Conservation (phyloP, 2,113 vertebrate species). For the Canis aureus region DNA sequence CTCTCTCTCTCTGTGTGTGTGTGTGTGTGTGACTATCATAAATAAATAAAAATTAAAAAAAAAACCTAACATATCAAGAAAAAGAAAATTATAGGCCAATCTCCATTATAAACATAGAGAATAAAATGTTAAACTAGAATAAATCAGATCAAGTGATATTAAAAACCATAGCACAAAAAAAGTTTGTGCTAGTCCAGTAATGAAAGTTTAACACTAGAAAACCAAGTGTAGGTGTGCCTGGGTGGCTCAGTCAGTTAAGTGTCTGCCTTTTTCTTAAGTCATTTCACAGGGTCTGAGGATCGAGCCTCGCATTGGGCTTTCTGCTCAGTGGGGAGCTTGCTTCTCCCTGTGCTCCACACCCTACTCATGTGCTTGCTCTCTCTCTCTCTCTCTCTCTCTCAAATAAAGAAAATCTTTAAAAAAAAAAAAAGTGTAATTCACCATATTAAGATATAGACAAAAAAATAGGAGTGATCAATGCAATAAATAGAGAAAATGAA, state of each 20-base stretch:
- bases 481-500: neutral
- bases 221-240: neutral
- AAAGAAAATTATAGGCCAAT: neutral
- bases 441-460: neutral
- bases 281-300: neutral
- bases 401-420: neutral
- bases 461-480: neutral
- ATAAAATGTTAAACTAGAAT: neutral
- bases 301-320: neutral
- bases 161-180: neutral
- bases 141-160: neutral
- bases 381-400: too few relatives aligned
- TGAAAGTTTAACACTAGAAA: slow-evolving; percentile 16
- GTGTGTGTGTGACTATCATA: too few relatives aligned
- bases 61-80: neutral
- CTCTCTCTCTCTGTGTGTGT: too few relatives aligned
- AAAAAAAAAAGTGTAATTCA: neutral
- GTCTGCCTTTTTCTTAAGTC: neutral
- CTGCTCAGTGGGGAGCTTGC: neutral
- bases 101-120: neutral
- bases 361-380: neutral
- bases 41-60: too few relatives aligned
- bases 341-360: neutral
- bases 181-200: neutral
- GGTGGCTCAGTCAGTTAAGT: neutral